Base-by-base conservation (phyloP, 2,888 invertebrate species). In the Melieria crassipennis region DNA sequence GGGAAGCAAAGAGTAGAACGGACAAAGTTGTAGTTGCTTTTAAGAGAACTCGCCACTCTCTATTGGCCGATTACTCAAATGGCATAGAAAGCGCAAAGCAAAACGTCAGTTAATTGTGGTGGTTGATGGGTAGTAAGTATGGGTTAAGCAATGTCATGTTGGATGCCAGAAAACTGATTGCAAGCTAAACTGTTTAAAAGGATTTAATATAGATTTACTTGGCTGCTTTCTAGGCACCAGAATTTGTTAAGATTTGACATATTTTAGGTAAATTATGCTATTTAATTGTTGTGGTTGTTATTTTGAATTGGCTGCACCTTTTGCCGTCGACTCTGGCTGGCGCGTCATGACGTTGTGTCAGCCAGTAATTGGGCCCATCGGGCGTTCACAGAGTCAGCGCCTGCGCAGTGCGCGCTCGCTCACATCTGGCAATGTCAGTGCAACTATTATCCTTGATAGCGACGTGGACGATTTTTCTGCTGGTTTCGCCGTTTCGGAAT, bases 371-470 rank as follows among this genome's bases (percentile, higher is more conserved):
- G 30, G 3, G 30, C 3, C 30, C 30, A 30, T 30, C 30, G 52
- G 43, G 50, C 65, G 50, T 64, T 16, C 58, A 3, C 7, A 3
- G 4, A 60, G 13, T 57, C 46, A 61, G 42, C 72, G 66, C 72
- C 62, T 61, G 73, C 62, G 65, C 58, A 16, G n/a, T 52, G 60
- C 58, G 56, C 50, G 9, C 4, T 9, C 47, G 64, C 65, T 56
- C 65, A 52, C 62, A 61, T 50, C 55, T 68, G 58, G 75, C 79
- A 80, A 78, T 81, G 80, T 78, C 79, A 80, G 77, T 80, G 80
- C 77, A 79, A 79, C 77, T 78, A 77, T 77, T 78, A 80, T 79
- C 77, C 78, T 58, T 57, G 56, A 57, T 16, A 13, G 56, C 48
- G 56, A 11, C 45, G 10, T 46, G 52, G 11, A 48, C 30, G 30